A percentile compares a stretch with the other conserved stretches of the same genome.
phyloP scores from a whole-genome alignment of 1,140 invertebrate genomes.

The Papilio dardanus region DNA sequence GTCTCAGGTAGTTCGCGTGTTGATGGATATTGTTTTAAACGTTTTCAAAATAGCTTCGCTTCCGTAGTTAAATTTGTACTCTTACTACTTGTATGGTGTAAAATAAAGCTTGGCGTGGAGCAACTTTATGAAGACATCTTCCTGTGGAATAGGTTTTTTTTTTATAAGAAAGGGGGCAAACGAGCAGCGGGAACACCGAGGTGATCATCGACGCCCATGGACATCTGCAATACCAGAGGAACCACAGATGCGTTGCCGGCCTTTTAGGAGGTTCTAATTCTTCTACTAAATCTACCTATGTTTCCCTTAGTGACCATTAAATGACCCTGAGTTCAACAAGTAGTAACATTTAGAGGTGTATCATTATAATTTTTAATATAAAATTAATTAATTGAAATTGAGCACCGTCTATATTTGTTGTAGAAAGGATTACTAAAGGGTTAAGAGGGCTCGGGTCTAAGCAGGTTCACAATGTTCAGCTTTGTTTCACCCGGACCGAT shows the following conservation, averaged over 20 bases:
- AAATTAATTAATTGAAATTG: not conserved
- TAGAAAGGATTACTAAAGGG: not conserved
- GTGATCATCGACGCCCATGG: no score
- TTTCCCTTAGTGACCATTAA: no score
- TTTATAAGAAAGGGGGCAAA: no score
- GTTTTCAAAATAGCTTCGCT: not conserved
- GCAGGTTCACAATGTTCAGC: not conserved
- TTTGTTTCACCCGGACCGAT: not conserved
- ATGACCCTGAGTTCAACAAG: not conserved
- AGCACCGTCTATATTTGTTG: not conserved
- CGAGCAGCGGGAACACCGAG: no score
- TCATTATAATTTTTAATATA: not conserved
- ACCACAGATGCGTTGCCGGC: no score
- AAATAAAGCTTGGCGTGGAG: no score
- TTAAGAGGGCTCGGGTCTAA: not conserved
- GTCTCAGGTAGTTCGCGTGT: not conserved
- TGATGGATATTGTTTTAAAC: conserved; percentile 5
- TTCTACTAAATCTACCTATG: not conserved
- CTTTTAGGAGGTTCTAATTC: no score
- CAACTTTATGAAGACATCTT: no score
- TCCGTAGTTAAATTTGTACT: not conserved
- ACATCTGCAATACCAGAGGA: no score
- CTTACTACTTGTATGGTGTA: not conserved
- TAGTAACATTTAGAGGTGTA: not conserved
- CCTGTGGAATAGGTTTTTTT: no score